phyloP scores from a whole-genome alignment of 1,140 invertebrate genomes.

The Berghia stephanieae region DNA sequence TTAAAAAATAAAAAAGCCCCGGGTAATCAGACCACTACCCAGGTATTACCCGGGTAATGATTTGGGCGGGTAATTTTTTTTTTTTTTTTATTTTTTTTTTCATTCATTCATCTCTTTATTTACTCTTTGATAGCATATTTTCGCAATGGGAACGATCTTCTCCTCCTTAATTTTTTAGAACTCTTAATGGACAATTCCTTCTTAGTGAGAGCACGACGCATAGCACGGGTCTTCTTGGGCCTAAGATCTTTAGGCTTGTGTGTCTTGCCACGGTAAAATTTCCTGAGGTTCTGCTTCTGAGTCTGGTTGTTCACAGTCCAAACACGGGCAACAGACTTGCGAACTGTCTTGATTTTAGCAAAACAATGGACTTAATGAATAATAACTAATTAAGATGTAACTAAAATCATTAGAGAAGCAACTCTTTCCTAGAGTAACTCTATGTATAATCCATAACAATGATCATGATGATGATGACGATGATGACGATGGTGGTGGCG shows the following conservation, averaged over 20 bases:
- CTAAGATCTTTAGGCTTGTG: slow-evolving; percentile 96
- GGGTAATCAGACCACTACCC: no score
- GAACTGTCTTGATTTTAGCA: no score
- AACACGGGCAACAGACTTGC: slow-evolving; percentile 98
- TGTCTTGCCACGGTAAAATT: slow-evolving; percentile 94
- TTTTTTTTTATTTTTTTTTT: no score
- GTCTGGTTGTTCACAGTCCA: slow-evolving; percentile 99
- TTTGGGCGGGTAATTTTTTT: no score
- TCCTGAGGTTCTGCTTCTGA: slow-evolving; percentile 95
- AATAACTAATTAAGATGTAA: no score
- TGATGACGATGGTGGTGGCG: background rate
- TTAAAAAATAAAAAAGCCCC: no score
- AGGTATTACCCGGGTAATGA: no score
- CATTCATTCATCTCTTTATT: no score
- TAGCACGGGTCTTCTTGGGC: slow-evolving; percentile 93
- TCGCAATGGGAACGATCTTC: slow-evolving; percentile 84
- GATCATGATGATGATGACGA: slow-evolving; percentile 1
- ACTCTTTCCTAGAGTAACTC: no score
- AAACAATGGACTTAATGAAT: no score
- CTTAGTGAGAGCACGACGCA: slow-evolving; percentile 84
- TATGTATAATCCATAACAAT: background rate
- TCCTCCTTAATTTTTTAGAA: slow-evolving; percentile 87
- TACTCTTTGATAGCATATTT: slow-evolving; percentile 96
- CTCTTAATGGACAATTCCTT: slow-evolving; percentile 88
- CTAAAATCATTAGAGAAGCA: no score